phyloP scores from a whole-genome alignment of 2,888 invertebrate genomes.

The Timema cristinae region DNA sequence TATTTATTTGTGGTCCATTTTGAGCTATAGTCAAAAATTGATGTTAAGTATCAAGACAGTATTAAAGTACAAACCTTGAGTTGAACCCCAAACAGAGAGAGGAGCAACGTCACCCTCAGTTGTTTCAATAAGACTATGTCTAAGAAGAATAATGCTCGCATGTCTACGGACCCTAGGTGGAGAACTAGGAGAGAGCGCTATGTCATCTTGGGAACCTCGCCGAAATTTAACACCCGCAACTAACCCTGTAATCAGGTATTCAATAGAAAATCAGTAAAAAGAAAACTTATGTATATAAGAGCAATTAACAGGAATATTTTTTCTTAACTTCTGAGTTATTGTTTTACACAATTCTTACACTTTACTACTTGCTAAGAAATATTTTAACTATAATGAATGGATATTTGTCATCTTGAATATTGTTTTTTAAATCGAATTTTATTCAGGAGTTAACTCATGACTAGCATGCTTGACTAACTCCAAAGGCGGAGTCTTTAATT shows the following conservation, averaged over 20 bases:
- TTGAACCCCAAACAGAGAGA: constrained; percentile 27
- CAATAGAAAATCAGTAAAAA: background rate
- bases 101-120: constrained; percentile 18
- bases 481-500: too few species aligned
- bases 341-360: too few species aligned
- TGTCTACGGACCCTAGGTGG: constrained; percentile 33
- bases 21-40: too few species aligned
- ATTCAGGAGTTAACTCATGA: too few species aligned
- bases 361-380: too few species aligned
- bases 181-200: constrained; percentile 33
- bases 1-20: too few species aligned
- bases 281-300: background rate
- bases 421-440: too few species aligned
- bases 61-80: too few species aligned
- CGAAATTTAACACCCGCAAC: constrained; percentile 29
- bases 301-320: background rate
- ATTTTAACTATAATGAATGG: background rate
- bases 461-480: too few species aligned
- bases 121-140: constrained; percentile 33
- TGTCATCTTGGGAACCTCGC: constrained; percentile 33
- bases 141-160: constrained; percentile 34
- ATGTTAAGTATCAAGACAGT: too few species aligned
- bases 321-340: too few species aligned
- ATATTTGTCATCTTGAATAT: background rate
- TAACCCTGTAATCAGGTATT: constrained; percentile 22